Evolutionary conservation across 2,113 vertebrate species (phyloP).

Genomic region (Barnardius zonarius): DNA sequence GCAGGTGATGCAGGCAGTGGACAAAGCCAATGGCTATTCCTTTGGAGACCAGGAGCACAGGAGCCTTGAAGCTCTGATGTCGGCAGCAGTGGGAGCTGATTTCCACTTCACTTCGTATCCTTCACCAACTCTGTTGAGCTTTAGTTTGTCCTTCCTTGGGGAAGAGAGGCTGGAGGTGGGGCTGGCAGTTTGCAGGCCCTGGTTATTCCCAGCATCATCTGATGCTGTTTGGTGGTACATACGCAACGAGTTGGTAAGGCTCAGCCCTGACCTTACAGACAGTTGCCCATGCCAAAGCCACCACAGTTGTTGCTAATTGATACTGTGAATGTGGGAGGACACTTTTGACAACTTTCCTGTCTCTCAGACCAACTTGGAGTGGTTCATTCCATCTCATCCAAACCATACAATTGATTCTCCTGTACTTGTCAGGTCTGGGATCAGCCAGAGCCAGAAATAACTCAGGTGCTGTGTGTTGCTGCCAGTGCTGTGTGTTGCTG

Average conservation of each 20-base stretch:
- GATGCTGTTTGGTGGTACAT: neutral
- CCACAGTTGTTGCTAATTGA: neutral
- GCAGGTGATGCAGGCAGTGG: slow-evolving; percentile 86
- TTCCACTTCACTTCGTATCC: slow-evolving; percentile 97
- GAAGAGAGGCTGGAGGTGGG: neutral
- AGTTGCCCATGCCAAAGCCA: neutral
- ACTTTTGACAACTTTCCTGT: neutral
- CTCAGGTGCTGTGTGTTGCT: neutral
- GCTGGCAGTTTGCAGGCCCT: neutral
- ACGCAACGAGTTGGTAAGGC: neutral
- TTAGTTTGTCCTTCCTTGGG: neutral
- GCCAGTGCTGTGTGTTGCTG: neutral
- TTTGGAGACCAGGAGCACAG: slow-evolving; percentile 88
- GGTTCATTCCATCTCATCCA: neutral
- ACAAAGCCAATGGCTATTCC: slow-evolving; percentile 95
- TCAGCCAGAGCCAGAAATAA: neutral
- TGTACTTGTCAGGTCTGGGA: neutral
- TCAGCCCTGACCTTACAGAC: neutral
- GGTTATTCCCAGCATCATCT: neutral
- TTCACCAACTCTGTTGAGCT: slow-evolving; percentile 35
- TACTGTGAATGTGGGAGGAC: neutral
- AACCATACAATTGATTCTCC: neutral
- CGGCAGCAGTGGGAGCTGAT: slow-evolving; percentile 89
- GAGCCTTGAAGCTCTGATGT: slow-evolving; percentile 92
- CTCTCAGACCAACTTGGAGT: neutral